Conservation (phyloP, 2,113 vertebrate species). For the Taurulus bubalis region DNA sequence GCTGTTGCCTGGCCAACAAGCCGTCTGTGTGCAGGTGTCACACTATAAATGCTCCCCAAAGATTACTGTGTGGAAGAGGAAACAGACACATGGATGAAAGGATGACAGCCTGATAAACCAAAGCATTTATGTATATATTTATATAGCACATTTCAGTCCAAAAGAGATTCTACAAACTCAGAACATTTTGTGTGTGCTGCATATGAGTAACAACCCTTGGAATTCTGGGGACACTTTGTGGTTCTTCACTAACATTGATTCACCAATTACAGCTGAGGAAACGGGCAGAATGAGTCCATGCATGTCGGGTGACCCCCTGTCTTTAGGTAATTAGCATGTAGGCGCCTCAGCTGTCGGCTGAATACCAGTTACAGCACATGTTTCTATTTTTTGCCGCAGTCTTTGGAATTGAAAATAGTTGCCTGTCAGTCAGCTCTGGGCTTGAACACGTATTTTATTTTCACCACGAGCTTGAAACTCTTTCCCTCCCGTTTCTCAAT, state of each 20-base stretch:
- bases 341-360: neutral
- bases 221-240: constrained; percentile 26
- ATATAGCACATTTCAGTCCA: neutral
- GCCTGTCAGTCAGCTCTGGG: neutral
- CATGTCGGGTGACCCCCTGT: neutral
- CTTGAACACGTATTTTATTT: constrained; percentile 40
- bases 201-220: neutral
- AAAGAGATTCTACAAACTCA: neutral
- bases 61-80: neutral
- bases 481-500: constrained; percentile 11
- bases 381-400: constrained; percentile 18
- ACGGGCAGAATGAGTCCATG: neutral
- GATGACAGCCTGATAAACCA: neutral
- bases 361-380: neutral
- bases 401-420: neutral
- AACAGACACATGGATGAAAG: neutral
- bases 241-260: constrained; percentile 28
- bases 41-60: neutral
- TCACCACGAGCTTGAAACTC: constrained; percentile 12
- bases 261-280: constrained; percentile 26
- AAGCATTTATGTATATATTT: constrained; percentile 1
- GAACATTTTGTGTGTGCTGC: too few relatives aligned
- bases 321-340: too few relatives aligned
- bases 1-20: neutral
- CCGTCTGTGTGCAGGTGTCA: neutral